Evolutionary conservation across 2,113 vertebrate genomes (phyloP).

Genomic region (Oreotrochilus melanogaster): DNA sequence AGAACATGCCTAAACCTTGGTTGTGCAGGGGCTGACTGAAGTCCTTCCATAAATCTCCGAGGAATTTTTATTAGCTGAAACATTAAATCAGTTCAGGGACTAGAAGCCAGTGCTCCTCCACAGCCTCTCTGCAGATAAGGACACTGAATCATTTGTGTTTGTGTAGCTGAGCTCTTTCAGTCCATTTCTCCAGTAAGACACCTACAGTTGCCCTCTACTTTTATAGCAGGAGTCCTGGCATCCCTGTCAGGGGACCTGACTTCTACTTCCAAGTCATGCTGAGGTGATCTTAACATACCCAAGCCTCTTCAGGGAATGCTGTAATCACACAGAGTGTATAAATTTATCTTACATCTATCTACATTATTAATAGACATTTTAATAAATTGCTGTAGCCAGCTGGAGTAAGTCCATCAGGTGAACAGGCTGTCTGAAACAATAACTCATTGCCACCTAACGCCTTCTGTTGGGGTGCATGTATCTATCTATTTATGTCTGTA

Average conservation of each 20-base stretch:
- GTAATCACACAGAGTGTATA: neutral
- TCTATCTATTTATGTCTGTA: conserved; percentile 19
- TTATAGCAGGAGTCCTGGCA: neutral
- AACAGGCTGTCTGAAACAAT: conserved; percentile 12
- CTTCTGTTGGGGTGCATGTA: conserved; percentile 1
- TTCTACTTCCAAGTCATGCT: neutral
- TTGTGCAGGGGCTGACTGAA: neutral
- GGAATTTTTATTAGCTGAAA: neutral
- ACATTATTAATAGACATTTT: conserved; percentile 28
- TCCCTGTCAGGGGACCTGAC: neutral
- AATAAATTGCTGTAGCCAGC: neutral
- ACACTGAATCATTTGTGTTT: accelerated
- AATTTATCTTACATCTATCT: conserved; percentile 12
- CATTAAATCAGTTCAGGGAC: neutral
- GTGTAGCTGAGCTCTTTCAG: neutral
- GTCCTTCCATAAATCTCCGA: neutral
- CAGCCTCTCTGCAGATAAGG: neutral
- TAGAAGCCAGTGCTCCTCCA: neutral
- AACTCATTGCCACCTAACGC: conserved; percentile 2
- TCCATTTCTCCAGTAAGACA: neutral
- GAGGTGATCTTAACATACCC: neutral
- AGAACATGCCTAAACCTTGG: neutral
- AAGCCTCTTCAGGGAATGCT: neutral
- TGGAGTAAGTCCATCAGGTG: conserved; percentile 22
- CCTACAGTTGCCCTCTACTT: neutral